Percentiles rank a stretch among this genome's conserved stretches.
phyloP scores from a whole-genome alignment of 2,888 invertebrate species.

The Amphimallon solstitiale region DNA sequence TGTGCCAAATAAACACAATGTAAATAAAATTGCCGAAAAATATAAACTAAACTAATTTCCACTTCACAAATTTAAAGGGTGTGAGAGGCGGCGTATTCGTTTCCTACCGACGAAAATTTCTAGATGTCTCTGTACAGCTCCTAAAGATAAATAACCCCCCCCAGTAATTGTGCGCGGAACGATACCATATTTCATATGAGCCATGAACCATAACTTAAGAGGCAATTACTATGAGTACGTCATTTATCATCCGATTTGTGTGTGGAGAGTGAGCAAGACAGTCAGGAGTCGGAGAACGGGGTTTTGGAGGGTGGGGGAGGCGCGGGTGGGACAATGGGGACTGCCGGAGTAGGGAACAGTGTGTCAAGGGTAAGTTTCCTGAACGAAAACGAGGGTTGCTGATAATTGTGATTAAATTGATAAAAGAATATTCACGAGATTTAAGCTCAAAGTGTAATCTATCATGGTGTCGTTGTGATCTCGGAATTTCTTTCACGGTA shows the following conservation, averaged over 20 bases:
- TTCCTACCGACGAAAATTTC: not conserved
- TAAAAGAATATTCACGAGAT: constrained; percentile 56
- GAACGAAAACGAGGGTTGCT: constrained; percentile 52
- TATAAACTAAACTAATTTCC: not conserved
- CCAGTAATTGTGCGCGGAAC: constrained; percentile 69
- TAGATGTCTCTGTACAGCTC: constrained; percentile 48
- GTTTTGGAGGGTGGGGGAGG: too few relatives aligned
- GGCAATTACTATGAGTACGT: constrained; percentile 71
- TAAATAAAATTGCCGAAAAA: too few relatives aligned
- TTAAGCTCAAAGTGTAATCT: constrained; percentile 50
- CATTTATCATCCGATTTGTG: constrained; percentile 66
- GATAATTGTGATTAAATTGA: constrained; percentile 62
- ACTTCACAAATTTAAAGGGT: not conserved
- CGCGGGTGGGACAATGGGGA: constrained; percentile 20
- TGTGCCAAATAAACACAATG: too few relatives aligned
- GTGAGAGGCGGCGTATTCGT: not conserved
- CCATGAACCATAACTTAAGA: constrained; percentile 70
- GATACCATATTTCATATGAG: constrained; percentile 70
- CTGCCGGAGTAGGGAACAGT: constrained; percentile 44
- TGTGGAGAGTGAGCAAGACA: constrained; percentile 50
- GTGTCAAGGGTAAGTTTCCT: constrained; percentile 13
- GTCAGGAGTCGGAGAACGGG: too few relatives aligned
- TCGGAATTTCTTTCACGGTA: not conserved
- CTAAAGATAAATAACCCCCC: constrained; percentile 67
- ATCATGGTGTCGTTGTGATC: constrained; percentile 33